Evolutionary conservation across 2,797 vertebrate species (phyloP).

Genomic region (Phoeniculus purpureus): DNA sequence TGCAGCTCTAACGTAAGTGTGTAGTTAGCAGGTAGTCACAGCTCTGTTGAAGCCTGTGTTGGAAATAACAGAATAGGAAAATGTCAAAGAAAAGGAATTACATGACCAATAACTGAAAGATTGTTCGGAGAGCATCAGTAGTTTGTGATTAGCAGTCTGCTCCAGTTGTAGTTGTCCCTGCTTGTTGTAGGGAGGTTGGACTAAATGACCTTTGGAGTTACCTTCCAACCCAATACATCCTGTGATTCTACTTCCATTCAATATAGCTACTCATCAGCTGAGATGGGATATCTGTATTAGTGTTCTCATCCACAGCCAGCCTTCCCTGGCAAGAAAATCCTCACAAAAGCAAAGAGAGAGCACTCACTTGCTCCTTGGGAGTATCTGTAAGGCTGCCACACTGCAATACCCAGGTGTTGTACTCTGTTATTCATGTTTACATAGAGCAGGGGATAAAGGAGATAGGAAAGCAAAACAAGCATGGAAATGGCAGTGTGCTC

Average conservation of each 20-base stretch:
- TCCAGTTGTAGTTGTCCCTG: no score
- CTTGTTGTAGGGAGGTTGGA: no score
- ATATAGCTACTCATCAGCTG: background rate
- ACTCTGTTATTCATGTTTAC: background rate
- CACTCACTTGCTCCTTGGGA: background rate
- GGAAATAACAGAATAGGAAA: background rate
- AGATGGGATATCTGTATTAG: background rate
- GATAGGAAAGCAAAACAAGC: background rate
- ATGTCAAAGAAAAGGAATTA: background rate
- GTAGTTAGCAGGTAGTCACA: background rate
- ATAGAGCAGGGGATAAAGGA: background rate
- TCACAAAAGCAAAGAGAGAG: background rate
- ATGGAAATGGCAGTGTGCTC: background rate
- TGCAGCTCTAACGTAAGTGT: background rate
- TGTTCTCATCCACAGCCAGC: background rate
- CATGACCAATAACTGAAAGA: background rate
- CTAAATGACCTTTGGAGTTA: no score
- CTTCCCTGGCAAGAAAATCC: background rate
- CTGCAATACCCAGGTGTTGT: background rate
- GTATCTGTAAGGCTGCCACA: background rate
- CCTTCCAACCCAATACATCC: no score
- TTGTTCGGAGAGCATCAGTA: background rate
- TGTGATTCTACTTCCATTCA: background rate
- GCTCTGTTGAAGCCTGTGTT: background rate
- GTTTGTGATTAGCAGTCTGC: background rate